Percentiles rank a stretch among this genome's conserved stretches.
Conservation (phyloP, 2,113 vertebrate species). For the Oreochromis niloticus region DNA sequence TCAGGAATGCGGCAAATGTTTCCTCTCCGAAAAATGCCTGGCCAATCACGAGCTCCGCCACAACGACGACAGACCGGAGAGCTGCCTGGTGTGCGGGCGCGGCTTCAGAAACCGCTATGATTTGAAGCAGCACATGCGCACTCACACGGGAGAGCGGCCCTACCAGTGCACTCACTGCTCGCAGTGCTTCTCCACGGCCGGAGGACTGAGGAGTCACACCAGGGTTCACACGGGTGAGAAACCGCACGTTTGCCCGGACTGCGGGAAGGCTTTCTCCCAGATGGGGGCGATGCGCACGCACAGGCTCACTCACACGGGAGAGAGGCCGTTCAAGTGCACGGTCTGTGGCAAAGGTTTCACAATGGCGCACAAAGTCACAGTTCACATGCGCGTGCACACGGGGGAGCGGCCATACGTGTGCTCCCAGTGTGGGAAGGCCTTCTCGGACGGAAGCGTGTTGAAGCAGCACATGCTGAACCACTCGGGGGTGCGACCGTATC, state of each 20-base stretch:
- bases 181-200: conserved; percentile 64
- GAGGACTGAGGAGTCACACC: conserved; percentile 64
- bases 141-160: conserved; percentile 66
- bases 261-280: conserved; percentile 67
- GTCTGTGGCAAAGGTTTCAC: conserved; percentile 69
- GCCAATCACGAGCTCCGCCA: conserved; percentile 64
- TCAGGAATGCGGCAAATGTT: conserved; percentile 68
- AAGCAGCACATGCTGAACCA: conserved; percentile 73
- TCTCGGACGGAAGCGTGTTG: conserved; percentile 66
- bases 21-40: conserved; percentile 61
- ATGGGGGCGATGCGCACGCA: conserved; percentile 68
- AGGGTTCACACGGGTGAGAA: conserved; percentile 68
- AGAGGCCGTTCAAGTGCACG: conserved; percentile 61
- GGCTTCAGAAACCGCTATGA: conserved; percentile 67
- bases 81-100: conserved; percentile 57
- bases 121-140: conserved; percentile 69
- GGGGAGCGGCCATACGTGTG: conserved; percentile 67
- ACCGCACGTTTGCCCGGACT: conserved; percentile 63
- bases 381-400: conserved; percentile 69
- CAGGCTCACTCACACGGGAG: conserved; percentile 67
- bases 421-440: conserved; percentile 67
- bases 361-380: conserved; percentile 65
- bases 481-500: conserved; percentile 69
- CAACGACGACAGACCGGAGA: conserved; percentile 58
- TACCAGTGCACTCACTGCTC: conserved; percentile 69